phyloP scores from a whole-genome alignment of 2,888 invertebrate genomes.

The Penaeus monodon region DNA sequence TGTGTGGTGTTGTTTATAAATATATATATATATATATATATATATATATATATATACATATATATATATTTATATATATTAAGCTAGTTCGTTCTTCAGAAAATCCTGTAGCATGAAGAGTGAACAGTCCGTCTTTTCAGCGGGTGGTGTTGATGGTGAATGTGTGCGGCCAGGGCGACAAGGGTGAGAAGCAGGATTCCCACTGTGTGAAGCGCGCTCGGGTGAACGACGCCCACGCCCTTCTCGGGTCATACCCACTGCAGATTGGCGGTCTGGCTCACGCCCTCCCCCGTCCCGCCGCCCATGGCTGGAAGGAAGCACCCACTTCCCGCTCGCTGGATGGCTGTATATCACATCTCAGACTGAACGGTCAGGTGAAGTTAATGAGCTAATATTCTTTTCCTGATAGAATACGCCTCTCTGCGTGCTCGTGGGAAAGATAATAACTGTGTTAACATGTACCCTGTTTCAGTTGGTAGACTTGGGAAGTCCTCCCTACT shows the following conservation, averaged over 20 bases:
- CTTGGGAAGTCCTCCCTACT: conserved; percentile 53
- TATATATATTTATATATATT: too few relatives aligned
- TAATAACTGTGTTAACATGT: conserved; percentile 31
- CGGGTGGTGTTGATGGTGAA: conserved; percentile 42
- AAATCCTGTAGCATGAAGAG: too few relatives aligned
- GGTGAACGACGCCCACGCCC: conserved; percentile 5
- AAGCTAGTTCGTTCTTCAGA: too few relatives aligned
- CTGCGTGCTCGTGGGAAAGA: neutral
- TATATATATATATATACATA: too few relatives aligned
- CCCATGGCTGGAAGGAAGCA: conserved; percentile 41
- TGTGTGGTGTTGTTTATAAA: too few relatives aligned
- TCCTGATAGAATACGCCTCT: neutral
- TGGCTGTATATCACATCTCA: conserved; percentile 47
- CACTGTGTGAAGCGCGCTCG: conserved; percentile 32
- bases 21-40: too few relatives aligned
- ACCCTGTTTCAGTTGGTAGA: conserved; percentile 55
- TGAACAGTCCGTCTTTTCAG: neutral
- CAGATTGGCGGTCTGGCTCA: conserved; percentile 55
- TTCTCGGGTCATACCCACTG: conserved; percentile 25
- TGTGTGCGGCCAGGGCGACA: conserved; percentile 22
- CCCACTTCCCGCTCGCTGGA: conserved; percentile 30
- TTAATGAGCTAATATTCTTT: conserved; percentile 1
- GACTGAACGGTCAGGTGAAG: conserved; percentile 49
- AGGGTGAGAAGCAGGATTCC: conserved; percentile 12
- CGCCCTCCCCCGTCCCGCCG: conserved; percentile 1